These are phyloP conservation scores for Dysidea cf. avara DNA, from an alignment of 37 sponge, comb jelly and placozoan genomes.

Conservation along the genomic window DNA sequence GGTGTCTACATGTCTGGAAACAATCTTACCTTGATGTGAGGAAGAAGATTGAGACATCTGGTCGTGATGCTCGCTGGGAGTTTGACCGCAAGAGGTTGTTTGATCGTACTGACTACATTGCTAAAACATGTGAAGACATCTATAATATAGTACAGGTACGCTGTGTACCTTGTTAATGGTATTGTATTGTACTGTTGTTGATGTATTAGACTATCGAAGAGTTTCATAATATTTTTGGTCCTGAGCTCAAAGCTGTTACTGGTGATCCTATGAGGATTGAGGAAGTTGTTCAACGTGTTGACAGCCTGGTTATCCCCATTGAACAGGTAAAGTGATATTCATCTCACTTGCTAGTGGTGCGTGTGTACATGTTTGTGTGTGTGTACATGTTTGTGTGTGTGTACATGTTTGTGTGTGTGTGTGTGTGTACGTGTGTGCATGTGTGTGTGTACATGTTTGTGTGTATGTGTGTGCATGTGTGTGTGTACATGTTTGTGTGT, in stretches of 20 bases:
- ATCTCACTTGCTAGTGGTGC: too few species aligned
- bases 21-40: constrained; percentile 93
- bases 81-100: constrained; percentile 95
- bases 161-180: constrained; percentile 6
- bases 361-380: too few species aligned
- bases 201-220: constrained; percentile 86
- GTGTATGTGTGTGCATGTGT: neutral
- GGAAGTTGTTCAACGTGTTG: constrained; percentile 73
- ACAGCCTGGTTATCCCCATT: constrained; percentile 71
- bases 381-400: too few species aligned
- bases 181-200: neutral
- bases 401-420: too few species aligned
- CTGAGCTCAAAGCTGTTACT: constrained; percentile 98
- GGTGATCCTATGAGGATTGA: constrained; percentile 90
- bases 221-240: constrained; percentile 98
- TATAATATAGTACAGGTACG: constrained; percentile 82
- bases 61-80: constrained; percentile 98
- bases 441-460: constrained; percentile 5
- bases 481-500: too few species aligned
- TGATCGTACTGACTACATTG: constrained; percentile 90
- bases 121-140: constrained; percentile 90
- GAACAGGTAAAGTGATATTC: constrained; percentile 33
- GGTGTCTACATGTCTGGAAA: constrained; percentile 85
- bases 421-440: constrained; percentile 3
- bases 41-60: constrained; percentile 98